Evolutionary conservation across 2,888 invertebrate genomes (phyloP).

Genomic region (Hylaea fasciaria): DNA sequence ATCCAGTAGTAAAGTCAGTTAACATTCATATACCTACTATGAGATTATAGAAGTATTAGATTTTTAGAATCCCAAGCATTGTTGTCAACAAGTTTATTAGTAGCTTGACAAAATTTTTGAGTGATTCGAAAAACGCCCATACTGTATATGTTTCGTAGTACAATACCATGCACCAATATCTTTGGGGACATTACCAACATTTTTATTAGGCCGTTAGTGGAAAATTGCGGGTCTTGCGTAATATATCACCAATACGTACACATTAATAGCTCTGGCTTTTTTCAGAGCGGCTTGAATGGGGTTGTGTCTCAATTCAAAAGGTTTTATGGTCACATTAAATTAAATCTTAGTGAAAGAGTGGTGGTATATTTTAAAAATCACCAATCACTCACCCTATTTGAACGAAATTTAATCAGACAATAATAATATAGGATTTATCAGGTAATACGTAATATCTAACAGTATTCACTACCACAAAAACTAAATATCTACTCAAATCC

Average conservation of each 20-base stretch:
- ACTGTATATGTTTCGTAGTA: slow-evolving; percentile 4
- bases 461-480: slow-evolving; percentile 14
- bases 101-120: no score
- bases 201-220: slow-evolving; percentile 40
- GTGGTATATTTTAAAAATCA: no score
- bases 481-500: slow-evolving; percentile 31
- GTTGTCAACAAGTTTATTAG: no score
- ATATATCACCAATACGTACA: slow-evolving; percentile 24
- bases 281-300: slow-evolving; percentile 8
- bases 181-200: slow-evolving; percentile 35
- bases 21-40: no score
- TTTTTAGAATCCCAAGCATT: no score
- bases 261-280: slow-evolving; percentile 12
- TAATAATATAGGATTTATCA: no score
- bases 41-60: no score
- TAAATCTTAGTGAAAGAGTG: not conserved
- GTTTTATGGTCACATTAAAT: slow-evolving; percentile 11
- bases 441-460: not conserved
- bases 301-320: slow-evolving; percentile 12
- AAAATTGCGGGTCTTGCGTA: slow-evolving; percentile 21
- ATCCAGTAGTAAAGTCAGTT: no score
- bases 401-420: no score
- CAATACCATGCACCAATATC: slow-evolving; percentile 35
- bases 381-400: no score
- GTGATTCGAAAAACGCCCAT: slow-evolving; percentile 1